Evolutionary conservation across 2,797 vertebrate species (phyloP), one percentile per base, ranked within the genome.

Genomic region (Enteromius trimaculatus): DNA sequence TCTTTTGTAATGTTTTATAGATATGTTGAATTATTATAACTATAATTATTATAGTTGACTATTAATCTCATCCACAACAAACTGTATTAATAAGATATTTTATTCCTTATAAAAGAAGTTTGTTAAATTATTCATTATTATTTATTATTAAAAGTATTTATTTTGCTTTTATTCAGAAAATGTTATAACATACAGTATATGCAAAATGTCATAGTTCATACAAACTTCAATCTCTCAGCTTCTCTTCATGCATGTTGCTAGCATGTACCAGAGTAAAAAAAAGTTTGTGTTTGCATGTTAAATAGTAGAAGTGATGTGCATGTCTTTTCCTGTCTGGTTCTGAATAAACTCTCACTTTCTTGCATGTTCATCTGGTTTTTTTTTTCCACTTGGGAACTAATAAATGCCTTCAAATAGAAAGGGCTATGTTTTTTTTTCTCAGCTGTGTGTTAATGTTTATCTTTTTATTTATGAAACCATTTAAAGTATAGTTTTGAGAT

Each of bases 221-320:
- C 8, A 69, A 21, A 76, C 31, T 17, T 49, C 10, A 13, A 2
- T 79, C 76, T 82, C 16, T 82, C 55, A 37, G 34, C 62, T 85
- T 44, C 66, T 65, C 49, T 82, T 49, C 14, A 66, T 77, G 62
- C 76, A 39, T 84, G 82, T 75, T 44, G 55, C 34, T 77, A 29
- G 37, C 19, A 34, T 85, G 11, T 23, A 58, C 68, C 58, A 13
- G 79, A 44, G 34, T 71, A 71, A 72, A 31, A 60, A 70, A n/a
- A 64, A 5, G 37, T 88, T 77, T 85, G 55, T 76, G 85, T 77
- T 88, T 91, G 88, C 62, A 88, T 82, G 79, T 84, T 94, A 94
- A 93, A 94, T 90, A 69, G 80, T 83, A 80, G 75, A 47, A 80
- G 79, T 84, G 42, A 83, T 70, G 77, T 93, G 92, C 94, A 93